phyloP scores from a whole-genome alignment of 2,113 vertebrate genomes.

The Polyodon spathula region DNA sequence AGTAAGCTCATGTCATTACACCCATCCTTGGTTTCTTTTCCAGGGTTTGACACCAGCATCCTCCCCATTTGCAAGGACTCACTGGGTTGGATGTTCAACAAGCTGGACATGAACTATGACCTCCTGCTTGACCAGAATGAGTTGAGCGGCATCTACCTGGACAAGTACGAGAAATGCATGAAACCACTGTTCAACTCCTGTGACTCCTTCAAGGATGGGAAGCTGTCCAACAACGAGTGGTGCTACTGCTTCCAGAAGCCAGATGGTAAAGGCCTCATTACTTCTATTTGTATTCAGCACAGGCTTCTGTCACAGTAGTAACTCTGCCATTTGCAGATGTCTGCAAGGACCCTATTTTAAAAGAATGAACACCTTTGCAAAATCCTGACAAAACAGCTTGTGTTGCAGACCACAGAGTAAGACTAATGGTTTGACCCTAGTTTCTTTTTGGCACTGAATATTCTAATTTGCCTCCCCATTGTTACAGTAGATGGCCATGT shows the following conservation, averaged over 20 bases:
- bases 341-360: too few species aligned
- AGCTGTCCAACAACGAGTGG: conserved; percentile 52
- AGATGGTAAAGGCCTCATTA: conserved; percentile 48
- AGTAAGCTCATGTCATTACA: conserved; percentile 45
- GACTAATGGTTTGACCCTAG: too few species aligned
- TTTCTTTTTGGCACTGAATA: too few species aligned
- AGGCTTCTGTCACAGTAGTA: too few species aligned
- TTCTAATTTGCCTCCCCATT: too few species aligned
- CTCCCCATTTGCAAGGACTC: conserved; percentile 96
- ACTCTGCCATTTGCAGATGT: too few species aligned
- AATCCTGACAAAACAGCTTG: too few species aligned
- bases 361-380: too few species aligned
- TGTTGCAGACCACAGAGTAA: too few species aligned
- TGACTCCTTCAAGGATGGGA: conserved; percentile 78
- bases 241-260: too few species aligned
- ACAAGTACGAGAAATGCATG: conserved; percentile 90
- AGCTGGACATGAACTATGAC: conserved; percentile 94
- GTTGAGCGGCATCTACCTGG: conserved; percentile 88
- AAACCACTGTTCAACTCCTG: conserved; percentile 75
- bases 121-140: conserved; percentile 88
- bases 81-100: conserved; percentile 98
- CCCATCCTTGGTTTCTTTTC: too few species aligned
- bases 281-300: neutral
- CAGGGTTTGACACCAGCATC: conserved; percentile 91
- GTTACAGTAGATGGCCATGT: too few species aligned